Evolutionary conservation across 2,113 vertebrate genomes (phyloP), one percentile per base, ranked within the genome.

Genomic region (Perognathus longimembris): DNA sequence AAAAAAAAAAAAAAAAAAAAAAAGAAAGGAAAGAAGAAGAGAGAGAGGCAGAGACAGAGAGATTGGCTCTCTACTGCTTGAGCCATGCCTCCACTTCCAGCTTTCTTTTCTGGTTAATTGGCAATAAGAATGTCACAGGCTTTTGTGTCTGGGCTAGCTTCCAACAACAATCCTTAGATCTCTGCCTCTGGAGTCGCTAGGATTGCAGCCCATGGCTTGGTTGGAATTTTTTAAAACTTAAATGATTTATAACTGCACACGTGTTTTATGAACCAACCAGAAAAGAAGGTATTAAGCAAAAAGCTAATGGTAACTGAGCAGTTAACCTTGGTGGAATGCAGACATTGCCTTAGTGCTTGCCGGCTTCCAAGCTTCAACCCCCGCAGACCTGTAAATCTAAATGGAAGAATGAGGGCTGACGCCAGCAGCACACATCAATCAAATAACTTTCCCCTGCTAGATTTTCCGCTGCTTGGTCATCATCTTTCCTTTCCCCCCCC

Each of bases 351-450:
- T 2, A 24, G 9, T 14, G 7, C 54, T 63, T 38, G 40, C n/a
- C n/a, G 18, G 45, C 45, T 81, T 94, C 74, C 50, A 74, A 91
- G 63, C 3, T 40, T 63, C 45, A 45, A 40, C 22, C 89, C 89
- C 74, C 83, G 24, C 64, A 86, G 64, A 73, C 71, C 6, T 6
- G 3, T 34, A 80, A 70, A 59, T 57, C 87, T 81, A 85, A 63
- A 59, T 40, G 73, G 45, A 86, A 63, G 88, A 82, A 57, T 28
- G n/a, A 50, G 10, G 28, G 17, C 22, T 34, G 59, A 1, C 85
- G 88, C 59, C 84, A 32, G 70, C 57, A 85, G 75, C 69, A 28
- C 81, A 45, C 45, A 32, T 92, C 88, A 87, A 74, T 87, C 92
- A 94, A 80, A 8, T 22, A n/a, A 76, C 9, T 74, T 78, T 30